Conservation (phyloP, 2,113 vertebrate species). For the Saguinus imperator region DNA sequence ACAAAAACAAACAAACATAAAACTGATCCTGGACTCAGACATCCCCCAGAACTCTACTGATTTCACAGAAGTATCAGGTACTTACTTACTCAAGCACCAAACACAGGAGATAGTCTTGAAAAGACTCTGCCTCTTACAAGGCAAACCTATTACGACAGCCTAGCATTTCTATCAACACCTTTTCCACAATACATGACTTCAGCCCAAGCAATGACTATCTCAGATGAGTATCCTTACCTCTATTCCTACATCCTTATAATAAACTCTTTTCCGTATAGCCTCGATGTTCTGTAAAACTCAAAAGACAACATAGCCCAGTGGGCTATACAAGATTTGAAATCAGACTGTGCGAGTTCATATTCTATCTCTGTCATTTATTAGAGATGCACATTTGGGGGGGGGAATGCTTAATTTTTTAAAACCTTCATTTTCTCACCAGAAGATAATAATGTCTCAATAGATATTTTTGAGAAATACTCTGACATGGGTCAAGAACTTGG, state of each 20-base stretch:
- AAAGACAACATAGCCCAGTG: neutral
- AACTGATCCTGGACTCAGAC: neutral
- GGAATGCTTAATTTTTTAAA: neutral
- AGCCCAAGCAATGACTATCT: neutral
- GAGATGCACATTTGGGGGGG: rapidly evolving
- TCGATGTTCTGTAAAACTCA: neutral
- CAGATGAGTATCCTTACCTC: neutral
- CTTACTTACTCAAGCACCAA: neutral
- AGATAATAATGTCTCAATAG: neutral
- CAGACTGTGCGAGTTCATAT: neutral
- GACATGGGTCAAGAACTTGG: neutral
- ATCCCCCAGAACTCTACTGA: neutral
- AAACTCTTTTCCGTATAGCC: neutral
- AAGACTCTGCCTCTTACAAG: neutral
- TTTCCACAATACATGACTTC: neutral
- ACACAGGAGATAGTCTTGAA: neutral
- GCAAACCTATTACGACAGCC: neutral
- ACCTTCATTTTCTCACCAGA: neutral
- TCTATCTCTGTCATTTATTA: neutral
- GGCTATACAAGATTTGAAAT: neutral
- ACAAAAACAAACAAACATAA: neutral
- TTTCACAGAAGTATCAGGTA: neutral
- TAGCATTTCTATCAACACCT: neutral
- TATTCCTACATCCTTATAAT: neutral
- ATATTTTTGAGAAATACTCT: neutral